Base-by-base conservation (phyloP, 2,113 vertebrate genomes). In the Paedocypris sp. region DNA sequence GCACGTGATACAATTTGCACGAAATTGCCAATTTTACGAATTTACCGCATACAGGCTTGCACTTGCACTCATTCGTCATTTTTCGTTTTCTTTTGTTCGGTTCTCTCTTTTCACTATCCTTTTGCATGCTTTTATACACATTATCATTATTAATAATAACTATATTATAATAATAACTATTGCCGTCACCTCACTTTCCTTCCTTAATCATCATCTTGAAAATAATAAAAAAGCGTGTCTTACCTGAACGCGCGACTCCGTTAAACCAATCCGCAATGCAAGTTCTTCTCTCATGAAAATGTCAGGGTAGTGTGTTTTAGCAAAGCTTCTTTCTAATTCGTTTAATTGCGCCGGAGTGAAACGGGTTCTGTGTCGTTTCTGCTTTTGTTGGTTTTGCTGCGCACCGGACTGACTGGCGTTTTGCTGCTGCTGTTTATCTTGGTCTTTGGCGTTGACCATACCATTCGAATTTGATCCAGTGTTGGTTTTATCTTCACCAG, bases 211-310 rank as follows among this genome's bases (percentile, higher is more conserved):
- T n/a, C n/a, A n/a, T n/a, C n/a, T n/a, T n/a, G n/a, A n/a, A n/a
- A n/a, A n/a, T n/a, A n/a, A n/a, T n/a, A n/a, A n/a, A n/a, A n/a
- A n/a, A n/a, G n/a, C n/a, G n/a, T 15, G 20, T 62, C 57, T 73
- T 86, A 98, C 95, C 94, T 98, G 95, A 58, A 98, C 94, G 32
- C 95, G 86, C 68, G 95, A 98, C 73, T 98, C 95, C 1, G 95
- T 98, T 75, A 98, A 91, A 62, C 91, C 95, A 80, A 98, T 93
- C 68, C 94, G 87, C 68, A 98, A 77, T 18, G 93, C 95, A 84
- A 98, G 82, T 68, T 98, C 94, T 73, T 98, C 94, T 4, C 95
- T 79, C 95, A 98, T 98, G 76, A 98, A 98, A 87, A 98, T 98
- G 75, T 98, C 94, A 0, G 95, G 95, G 70, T 98, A 98, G 81